Percentiles rank a stretch among this genome's conserved stretches.
These are phyloP conservation scores for Pseudococcus jackbeardsleyi DNA, from an alignment of 2,888 invertebrate genomes.

Conservation along the genomic window DNA sequence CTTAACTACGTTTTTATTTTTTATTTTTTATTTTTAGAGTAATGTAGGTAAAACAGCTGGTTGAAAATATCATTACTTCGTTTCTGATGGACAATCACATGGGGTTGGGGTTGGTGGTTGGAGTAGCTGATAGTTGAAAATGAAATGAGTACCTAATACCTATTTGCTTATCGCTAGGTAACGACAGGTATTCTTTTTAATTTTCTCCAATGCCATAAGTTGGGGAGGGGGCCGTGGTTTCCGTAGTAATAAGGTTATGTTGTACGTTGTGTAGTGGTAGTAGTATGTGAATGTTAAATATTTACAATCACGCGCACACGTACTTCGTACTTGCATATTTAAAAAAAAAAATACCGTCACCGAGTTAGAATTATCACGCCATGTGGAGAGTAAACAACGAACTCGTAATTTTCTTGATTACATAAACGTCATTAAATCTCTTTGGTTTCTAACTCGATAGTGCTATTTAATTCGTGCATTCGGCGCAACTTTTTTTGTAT, in stretches of 20 bases:
- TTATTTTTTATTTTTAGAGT: no score
- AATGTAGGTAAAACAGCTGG: no score
- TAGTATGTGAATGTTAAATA: neutral
- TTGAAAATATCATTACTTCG: no score
- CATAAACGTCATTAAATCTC: neutral
- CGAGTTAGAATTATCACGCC: neutral
- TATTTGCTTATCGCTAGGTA: conserved; percentile 16
- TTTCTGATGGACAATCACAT: no score
- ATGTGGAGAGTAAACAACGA: neutral
- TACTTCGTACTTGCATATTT: no score
- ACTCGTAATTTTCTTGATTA: neutral
- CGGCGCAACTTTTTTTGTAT: no score
- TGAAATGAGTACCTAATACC: neutral
- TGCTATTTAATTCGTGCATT: no score
- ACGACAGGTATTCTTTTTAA: conserved; percentile 7
- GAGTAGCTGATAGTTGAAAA: neutral
- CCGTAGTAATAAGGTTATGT: neutral
- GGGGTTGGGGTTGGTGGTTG: neutral
- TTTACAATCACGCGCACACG: no score
- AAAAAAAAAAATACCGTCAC: neutral
- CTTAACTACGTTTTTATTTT: no score
- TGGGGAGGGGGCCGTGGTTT: neutral
- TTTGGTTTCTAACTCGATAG: neutral
- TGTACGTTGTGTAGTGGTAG: neutral
- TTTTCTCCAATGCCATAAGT: neutral